Percentiles rank a stretch among this genome's conserved stretches.
phyloP scores from a whole-genome alignment of 23 tunicate genomes.

The Corella eumyota region DNA sequence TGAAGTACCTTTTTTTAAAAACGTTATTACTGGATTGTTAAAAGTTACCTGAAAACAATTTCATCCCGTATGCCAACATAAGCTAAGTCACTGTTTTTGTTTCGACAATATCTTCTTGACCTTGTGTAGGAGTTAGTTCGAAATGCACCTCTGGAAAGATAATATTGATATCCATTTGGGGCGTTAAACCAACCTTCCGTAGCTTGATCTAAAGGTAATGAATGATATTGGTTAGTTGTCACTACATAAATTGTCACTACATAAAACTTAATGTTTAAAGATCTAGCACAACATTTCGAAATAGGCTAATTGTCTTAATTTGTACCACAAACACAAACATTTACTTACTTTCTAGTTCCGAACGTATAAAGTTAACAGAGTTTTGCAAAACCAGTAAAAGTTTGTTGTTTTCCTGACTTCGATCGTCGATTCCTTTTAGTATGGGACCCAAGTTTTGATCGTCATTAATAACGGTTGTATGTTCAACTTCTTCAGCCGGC shows the following conservation, averaged over 20 bases:
- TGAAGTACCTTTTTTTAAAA: neutral
- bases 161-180: slow-evolving; percentile 60
- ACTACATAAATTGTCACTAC: neutral
- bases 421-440: no score
- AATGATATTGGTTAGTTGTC: neutral
- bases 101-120: slow-evolving; percentile 39
- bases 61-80: slow-evolving; percentile 36
- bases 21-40: neutral
- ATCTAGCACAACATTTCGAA: neutral
- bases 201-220: slow-evolving; percentile 9
- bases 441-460: no score
- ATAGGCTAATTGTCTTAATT: neutral
- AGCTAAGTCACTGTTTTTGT: slow-evolving; percentile 21
- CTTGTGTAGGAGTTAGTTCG: slow-evolving; percentile 17
- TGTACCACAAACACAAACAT: no score
- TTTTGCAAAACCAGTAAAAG: no score
- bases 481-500: no score
- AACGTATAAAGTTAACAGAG: no score
- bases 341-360: no score
- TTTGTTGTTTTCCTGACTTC: no score
- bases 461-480: no score
- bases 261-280: neutral
- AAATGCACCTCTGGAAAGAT: slow-evolving; percentile 32
- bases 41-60: slow-evolving; percentile 20
- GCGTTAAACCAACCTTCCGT: slow-evolving; percentile 51